Evolutionary conservation across 2,797 vertebrate genomes (phyloP).

Genomic region (Hephaestus fuliginosus): DNA sequence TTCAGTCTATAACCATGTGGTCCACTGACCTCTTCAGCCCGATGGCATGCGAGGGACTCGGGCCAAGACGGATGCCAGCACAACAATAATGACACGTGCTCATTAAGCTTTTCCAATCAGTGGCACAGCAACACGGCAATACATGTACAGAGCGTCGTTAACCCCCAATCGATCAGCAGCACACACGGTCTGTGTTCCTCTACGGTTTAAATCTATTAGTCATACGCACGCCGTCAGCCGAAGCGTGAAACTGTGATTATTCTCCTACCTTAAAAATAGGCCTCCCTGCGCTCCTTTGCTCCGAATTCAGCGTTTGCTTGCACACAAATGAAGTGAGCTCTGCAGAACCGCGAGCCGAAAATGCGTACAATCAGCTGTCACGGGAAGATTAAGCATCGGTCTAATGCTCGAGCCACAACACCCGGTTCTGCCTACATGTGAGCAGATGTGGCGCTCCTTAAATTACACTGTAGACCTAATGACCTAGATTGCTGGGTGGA

Average conservation of each 20-base stretch:
- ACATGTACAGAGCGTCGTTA: slow-evolving; percentile 9
- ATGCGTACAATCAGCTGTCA: slow-evolving; percentile 69
- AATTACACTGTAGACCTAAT: slow-evolving; percentile 85
- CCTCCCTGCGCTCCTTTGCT: slow-evolving; percentile 6
- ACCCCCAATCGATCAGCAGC: background rate
- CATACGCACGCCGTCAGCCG: background rate
- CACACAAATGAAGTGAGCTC: slow-evolving; percentile 49
- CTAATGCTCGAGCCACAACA: slow-evolving; percentile 70
- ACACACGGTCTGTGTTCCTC: background rate
- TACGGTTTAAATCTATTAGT: background rate
- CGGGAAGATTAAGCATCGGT: slow-evolving; percentile 70
- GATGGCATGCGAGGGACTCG: slow-evolving; percentile 44
- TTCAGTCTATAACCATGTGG: slow-evolving; percentile 66
- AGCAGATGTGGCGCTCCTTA: slow-evolving; percentile 82
- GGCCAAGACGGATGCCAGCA: slow-evolving; percentile 59
- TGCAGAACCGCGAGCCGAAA: slow-evolving; percentile 42
- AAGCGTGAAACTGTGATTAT: background rate
- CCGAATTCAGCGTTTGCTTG: slow-evolving; percentile 9
- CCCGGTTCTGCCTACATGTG: slow-evolving; percentile 67
- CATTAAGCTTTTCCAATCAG: slow-evolving; percentile 47
- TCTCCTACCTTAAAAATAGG: slow-evolving; percentile 26
- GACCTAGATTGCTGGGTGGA: slow-evolving; percentile 81
- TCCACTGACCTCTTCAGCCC: slow-evolving; percentile 58
- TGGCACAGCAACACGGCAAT: background rate
- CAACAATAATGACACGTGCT: slow-evolving; percentile 35